A percentile compares a stretch with the other conserved stretches of the same genome.
Evolutionary conservation across 2,888 invertebrate species (phyloP).

Genomic region (Sepioteuthis lessoniana): DNA sequence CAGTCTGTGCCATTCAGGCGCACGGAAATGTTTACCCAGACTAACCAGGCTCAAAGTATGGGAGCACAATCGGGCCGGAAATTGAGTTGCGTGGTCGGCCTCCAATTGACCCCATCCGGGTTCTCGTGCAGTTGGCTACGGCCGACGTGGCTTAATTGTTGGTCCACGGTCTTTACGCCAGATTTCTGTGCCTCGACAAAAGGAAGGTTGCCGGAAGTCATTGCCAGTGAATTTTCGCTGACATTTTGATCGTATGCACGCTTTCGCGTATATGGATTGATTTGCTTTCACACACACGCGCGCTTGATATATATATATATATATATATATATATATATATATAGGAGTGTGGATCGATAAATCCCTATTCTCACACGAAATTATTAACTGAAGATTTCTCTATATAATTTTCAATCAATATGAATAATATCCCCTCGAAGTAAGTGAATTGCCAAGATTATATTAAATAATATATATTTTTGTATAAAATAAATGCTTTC

Average conservation of each 20-base stretch:
- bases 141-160: background rate
- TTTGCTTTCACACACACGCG: too few relatives aligned
- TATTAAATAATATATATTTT: too few relatives aligned
- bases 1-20: background rate
- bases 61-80: background rate
- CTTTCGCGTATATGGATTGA: background rate
- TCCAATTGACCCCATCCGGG: constrained; percentile 33
- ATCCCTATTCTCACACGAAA: too few relatives aligned
- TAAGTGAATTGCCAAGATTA: too few relatives aligned
- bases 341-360: too few relatives aligned
- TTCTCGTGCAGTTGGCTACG: constrained; percentile 33
- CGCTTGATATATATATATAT: too few relatives aligned
- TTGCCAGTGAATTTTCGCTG: background rate
- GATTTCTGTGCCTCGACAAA: background rate
- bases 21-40: constrained; percentile 21
- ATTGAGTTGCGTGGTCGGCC: constrained; percentile 11
- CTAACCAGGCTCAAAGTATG: constrained; percentile 4
- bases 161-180: background rate
- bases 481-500: too few relatives aligned
- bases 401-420: too few relatives aligned
- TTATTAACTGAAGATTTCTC: too few relatives aligned
- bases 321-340: too few relatives aligned
- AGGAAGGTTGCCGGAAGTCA: background rate
- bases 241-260: background rate
- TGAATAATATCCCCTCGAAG: too few relatives aligned